Evolutionary conservation across 1,140 invertebrate species (phyloP).

Genomic region (Zelostemma sp.): DNA sequence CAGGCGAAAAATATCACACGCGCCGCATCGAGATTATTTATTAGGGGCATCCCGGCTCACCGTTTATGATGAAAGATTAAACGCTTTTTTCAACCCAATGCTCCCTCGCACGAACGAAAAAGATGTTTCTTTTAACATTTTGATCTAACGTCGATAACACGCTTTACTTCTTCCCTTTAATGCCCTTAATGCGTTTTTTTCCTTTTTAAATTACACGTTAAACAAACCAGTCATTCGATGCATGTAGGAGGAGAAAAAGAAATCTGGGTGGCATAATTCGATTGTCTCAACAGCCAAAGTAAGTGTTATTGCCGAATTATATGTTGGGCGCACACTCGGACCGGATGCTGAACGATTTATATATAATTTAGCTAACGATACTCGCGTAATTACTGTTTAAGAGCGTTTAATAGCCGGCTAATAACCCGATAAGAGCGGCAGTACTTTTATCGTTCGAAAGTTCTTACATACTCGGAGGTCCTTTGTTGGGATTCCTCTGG

Average conservation of each 20-base stretch:
- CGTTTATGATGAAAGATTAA: conserved; percentile 33
- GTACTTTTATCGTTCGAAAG: conserved; percentile 21
- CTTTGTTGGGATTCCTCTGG: conserved; percentile 29
- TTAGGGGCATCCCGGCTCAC: conserved; percentile 13
- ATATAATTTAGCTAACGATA: too few relatives aligned
- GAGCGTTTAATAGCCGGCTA: conserved; percentile 34
- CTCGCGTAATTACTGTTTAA: conserved; percentile 1
- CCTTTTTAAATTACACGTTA: too few relatives aligned
- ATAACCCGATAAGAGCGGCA: conserved; percentile 40
- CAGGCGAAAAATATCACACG: conserved; percentile 58
- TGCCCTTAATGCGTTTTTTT: too few relatives aligned
- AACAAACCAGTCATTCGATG: too few relatives aligned
- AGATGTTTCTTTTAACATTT: background rate
- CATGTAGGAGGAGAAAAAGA: too few relatives aligned
- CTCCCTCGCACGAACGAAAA: background rate
- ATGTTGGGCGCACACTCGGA: too few relatives aligned
- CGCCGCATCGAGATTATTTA: conserved; percentile 34
- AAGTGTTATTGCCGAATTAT: too few relatives aligned
- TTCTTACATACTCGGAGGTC: conserved; percentile 36
- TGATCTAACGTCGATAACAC: background rate
- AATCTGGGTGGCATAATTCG: too few relatives aligned
- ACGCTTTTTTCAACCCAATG: conserved; percentile 19
- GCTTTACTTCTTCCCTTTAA: too few relatives aligned
- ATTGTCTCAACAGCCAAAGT: too few relatives aligned
- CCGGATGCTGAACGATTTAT: too few relatives aligned